Evolutionary conservation across 92 coral and sea anemone genomes (phyloP).

Genomic region (Paragorgia papillata): DNA sequence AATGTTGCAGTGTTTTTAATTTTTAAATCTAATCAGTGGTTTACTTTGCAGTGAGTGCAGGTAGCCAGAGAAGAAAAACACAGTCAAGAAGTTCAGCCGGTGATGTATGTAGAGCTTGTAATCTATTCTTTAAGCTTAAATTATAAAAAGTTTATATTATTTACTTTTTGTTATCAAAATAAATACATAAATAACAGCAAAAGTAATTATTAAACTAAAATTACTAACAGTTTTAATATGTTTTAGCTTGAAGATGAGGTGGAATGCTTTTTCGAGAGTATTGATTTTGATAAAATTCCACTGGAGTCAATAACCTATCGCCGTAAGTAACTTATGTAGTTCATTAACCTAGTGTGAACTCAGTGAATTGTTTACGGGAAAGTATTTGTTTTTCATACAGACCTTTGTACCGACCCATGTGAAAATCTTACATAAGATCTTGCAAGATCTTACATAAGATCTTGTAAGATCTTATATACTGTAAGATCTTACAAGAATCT

Average conservation of each 20-base stretch:
- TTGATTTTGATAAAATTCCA: conserved; percentile 65
- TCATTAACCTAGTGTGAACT: neutral
- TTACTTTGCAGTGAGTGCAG: conserved; percentile 20
- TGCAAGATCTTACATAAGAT: too few species aligned
- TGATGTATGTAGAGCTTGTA: conserved; percentile 58
- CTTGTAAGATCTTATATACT: too few species aligned
- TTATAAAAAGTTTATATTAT: neutral
- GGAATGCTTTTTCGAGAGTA: conserved; percentile 70
- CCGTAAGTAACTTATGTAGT: conserved; percentile 45
- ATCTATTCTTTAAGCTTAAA: neutral
- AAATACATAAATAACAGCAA: too few species aligned
- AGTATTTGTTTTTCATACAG: neutral
- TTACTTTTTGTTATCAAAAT: neutral
- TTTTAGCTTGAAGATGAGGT: conserved; percentile 77
- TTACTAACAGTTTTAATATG: neutral
- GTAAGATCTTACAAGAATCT: too few species aligned
- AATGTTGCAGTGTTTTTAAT: too few species aligned
- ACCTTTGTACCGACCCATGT: too few species aligned
- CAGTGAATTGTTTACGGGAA: neutral
- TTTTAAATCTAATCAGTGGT: too few species aligned
- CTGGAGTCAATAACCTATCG: conserved; percentile 64
- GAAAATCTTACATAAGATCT: too few species aligned
- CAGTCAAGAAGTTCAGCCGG: conserved; percentile 67
- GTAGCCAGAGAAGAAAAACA: conserved; percentile 45
- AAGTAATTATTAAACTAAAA: too few species aligned